Conservation (phyloP, 1,140 invertebrate genomes). For the Lepidotrigona ventralis region DNA sequence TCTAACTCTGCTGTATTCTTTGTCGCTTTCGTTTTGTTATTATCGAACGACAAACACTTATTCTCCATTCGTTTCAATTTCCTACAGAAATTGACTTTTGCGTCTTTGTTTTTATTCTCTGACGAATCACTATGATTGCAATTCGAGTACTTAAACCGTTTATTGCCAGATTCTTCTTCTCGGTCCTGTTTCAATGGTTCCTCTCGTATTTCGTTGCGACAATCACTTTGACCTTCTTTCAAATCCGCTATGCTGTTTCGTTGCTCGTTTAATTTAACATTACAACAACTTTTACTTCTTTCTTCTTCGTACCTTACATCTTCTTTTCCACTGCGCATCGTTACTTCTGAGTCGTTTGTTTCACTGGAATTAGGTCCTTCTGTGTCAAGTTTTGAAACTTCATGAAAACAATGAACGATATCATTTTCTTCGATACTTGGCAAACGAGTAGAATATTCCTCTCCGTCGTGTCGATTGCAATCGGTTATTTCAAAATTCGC, state of each 20-base stretch:
- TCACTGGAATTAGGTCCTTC: not conserved
- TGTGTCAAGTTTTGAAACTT: not conserved
- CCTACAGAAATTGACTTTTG: not conserved
- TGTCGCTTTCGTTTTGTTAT: not conserved
- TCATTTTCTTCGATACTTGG: not conserved
- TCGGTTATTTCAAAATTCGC: not conserved
- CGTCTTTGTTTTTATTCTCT: not conserved
- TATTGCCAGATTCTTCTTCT: not conserved
- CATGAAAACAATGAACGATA: not conserved
- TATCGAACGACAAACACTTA: not conserved
- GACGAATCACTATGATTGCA: no score
- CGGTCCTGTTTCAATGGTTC: not conserved
- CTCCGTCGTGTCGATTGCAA: not conserved
- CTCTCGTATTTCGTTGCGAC: not conserved
- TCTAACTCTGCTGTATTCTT: conserved; percentile 58
- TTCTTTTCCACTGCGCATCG: no score
- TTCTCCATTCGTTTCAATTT: not conserved
- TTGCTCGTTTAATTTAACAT: not conserved
- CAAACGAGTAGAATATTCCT: not conserved
- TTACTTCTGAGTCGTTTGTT: no score
- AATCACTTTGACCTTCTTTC: not conserved
- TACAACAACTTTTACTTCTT: not conserved
- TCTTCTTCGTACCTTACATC: not conserved
- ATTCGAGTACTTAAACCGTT: not conserved
- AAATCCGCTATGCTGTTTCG: not conserved